phyloP scores from a whole-genome alignment of 2,113 vertebrate species.

The Nestor notabilis region DNA sequence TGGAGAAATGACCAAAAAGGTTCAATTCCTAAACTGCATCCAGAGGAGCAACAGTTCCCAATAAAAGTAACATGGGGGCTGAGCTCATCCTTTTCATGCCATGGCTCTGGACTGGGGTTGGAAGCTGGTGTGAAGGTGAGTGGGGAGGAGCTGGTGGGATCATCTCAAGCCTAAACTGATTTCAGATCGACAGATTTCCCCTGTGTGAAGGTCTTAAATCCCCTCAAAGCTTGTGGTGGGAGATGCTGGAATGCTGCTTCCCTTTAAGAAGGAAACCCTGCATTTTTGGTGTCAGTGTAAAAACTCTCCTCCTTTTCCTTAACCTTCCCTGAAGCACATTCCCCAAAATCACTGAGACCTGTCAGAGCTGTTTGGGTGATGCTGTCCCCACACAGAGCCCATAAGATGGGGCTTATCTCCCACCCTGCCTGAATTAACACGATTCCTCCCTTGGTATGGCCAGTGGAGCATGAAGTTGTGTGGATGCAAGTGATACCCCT shows the following conservation, averaged over 20 bases:
- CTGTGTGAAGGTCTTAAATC: background rate
- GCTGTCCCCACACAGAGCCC: background rate
- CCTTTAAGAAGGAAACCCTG: background rate
- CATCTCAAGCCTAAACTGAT: background rate
- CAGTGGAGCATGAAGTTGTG: background rate
- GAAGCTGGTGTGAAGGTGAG: background rate
- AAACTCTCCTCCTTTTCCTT: background rate
- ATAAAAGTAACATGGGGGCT: fast-evolving
- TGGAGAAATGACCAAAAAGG: background rate
- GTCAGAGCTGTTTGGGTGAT: background rate
- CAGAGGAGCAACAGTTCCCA: background rate
- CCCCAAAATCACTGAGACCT: fast-evolving
- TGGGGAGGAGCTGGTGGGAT: background rate
- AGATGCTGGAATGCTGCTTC: background rate
- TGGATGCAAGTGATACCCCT: fast-evolving
- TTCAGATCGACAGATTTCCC: background rate
- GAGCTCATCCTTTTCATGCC: fast-evolving
- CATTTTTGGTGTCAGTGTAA: background rate
- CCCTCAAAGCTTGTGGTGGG: background rate
- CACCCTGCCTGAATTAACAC: background rate
- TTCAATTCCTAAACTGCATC: too few relatives aligned
- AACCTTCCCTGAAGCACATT: background rate
- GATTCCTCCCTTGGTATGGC: background rate
- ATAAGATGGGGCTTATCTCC: background rate
- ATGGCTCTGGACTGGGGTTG: background rate